These are phyloP conservation scores for Trypoxylon attenuatum DNA, from an alignment of 2,888 invertebrate species.

Conservation along the genomic window DNA sequence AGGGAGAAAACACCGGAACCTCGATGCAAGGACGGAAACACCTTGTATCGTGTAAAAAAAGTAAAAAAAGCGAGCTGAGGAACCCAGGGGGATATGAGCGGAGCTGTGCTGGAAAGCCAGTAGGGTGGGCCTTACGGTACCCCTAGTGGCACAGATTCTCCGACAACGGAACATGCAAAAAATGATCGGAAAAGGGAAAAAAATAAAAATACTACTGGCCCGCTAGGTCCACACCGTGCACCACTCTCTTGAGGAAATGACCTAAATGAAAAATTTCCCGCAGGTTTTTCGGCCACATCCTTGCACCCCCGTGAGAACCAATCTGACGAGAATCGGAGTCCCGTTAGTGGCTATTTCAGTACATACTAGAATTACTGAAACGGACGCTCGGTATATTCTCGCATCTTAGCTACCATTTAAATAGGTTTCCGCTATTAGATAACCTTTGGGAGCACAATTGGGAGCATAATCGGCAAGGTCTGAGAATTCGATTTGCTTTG, in stretches of 20 bases:
- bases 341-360: too few relatives aligned
- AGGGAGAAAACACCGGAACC: conserved; percentile 53
- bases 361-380: too few relatives aligned
- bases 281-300: conserved; percentile 43
- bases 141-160: conserved; percentile 72
- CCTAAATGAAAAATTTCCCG: conserved; percentile 48
- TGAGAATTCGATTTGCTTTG: too few relatives aligned
- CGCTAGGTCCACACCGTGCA: conserved; percentile 39
- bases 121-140: conserved; percentile 68
- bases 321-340: conserved; percentile 18
- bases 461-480: too few relatives aligned
- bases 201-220: conserved; percentile 69
- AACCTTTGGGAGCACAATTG: too few relatives aligned
- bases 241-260: conserved; percentile 26
- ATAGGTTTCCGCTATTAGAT: conserved; percentile 10
- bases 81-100: conserved; percentile 17
- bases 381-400: too few relatives aligned
- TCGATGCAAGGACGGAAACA: conserved; percentile 64
- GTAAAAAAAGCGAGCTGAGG: conserved; percentile 30
- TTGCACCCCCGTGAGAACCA: conserved; percentile 59
- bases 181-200: conserved; percentile 25
- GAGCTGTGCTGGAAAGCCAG: conserved; percentile 31
- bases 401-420: neutral
- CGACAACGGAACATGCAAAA: conserved; percentile 53
- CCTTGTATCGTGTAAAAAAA: conserved; percentile 63